Evolutionary conservation across 2,888 invertebrate species (phyloP).

Genomic region (Andrena praecox): DNA sequence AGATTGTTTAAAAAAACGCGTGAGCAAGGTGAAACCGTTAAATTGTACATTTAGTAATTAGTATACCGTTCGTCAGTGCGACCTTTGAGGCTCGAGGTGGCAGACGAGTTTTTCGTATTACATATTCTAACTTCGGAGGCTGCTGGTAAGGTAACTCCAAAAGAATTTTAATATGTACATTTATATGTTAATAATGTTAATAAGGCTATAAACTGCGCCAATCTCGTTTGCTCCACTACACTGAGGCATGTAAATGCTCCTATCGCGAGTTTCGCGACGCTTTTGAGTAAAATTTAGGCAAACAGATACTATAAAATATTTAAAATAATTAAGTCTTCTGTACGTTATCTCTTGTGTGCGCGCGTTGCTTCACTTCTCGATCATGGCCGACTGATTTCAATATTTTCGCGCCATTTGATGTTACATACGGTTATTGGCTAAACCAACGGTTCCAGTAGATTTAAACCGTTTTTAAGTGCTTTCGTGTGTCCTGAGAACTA

Average conservation of each 20-base stretch:
- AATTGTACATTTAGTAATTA: not conserved
- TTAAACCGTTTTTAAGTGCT: not conserved
- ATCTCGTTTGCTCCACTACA: not conserved
- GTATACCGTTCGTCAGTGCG: not conserved
- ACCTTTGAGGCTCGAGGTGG: not conserved
- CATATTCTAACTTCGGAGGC: not conserved
- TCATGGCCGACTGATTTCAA: not conserved
- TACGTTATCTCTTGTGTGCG: not conserved
- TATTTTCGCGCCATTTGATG: constrained; percentile 4
- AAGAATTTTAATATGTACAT: not conserved
- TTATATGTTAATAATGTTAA: constrained; percentile 3
- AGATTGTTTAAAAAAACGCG: not conserved
- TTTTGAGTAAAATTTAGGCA: not conserved
- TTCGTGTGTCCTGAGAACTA: not conserved
- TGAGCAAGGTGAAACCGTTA: not conserved
- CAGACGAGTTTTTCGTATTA: not conserved
- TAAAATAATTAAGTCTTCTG: not conserved
- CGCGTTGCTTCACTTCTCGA: not conserved
- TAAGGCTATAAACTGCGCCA: not conserved
- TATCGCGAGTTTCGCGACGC: not conserved
- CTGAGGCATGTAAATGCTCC: not conserved
- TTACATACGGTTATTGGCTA: not conserved
- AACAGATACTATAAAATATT: not conserved
- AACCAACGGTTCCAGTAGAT: not conserved
- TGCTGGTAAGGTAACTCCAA: constrained; percentile 19